Conservation (phyloP, 2,113 vertebrate genomes). For the Dromaius novaehollandiae region DNA sequence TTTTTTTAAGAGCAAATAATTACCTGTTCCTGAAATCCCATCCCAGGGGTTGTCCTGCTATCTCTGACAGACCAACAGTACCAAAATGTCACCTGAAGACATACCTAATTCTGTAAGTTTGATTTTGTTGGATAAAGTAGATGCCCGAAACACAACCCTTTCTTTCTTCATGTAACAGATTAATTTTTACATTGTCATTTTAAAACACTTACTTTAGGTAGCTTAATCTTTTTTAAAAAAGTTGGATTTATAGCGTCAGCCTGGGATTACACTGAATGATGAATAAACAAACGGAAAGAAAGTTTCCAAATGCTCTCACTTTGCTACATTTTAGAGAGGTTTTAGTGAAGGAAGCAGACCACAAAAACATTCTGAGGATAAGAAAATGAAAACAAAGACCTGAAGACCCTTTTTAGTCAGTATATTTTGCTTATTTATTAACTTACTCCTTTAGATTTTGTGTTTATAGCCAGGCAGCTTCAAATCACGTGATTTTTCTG, state of each 20-base stretch:
- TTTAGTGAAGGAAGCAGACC: constrained; percentile 1
- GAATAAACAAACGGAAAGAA: constrained; percentile 7
- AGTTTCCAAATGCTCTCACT: background rate
- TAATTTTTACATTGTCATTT: background rate
- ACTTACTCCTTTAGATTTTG: background rate
- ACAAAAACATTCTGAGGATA: background rate
- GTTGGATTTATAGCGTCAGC: background rate
- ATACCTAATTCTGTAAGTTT: background rate
- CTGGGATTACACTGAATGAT: background rate
- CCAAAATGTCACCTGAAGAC: background rate
- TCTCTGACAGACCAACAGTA: background rate
- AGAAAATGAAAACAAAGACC: constrained; percentile 18
- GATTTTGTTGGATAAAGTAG: background rate
- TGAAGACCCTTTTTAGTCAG: background rate
- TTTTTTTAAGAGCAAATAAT: constrained; percentile 15
- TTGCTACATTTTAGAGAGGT: background rate
- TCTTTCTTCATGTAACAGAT: background rate
- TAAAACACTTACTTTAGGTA: background rate
- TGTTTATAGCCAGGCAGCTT: background rate
- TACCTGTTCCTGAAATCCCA: constrained; percentile 18
- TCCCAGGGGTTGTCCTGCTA: background rate
- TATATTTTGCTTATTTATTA: background rate
- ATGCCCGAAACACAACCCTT: background rate
- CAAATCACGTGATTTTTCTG: background rate
- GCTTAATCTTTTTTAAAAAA: background rate